phyloP scores from a whole-genome alignment of 64 coral and sea anemone species.

The Dendrophyllia cribrosa region DNA sequence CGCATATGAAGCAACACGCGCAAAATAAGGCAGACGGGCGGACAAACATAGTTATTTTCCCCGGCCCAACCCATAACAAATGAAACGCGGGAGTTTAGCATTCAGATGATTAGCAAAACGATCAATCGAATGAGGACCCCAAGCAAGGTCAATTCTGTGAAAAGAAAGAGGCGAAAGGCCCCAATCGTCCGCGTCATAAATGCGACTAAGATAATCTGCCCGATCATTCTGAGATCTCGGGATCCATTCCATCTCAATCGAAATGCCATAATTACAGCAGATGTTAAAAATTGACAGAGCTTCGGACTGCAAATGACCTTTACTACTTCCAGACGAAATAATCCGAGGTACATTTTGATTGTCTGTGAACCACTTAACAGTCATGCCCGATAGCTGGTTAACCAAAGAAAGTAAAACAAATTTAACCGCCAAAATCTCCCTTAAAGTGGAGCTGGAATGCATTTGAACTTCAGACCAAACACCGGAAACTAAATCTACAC shows the following conservation, averaged over 20 bases:
- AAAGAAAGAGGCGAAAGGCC: neutral
- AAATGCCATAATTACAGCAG: conserved; percentile 48
- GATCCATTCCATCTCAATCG: conserved; percentile 71
- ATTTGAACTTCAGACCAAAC: conserved; percentile 60
- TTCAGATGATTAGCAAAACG: conserved; percentile 65
- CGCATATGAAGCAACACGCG: conserved; percentile 60
- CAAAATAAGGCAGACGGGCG: conserved; percentile 63
- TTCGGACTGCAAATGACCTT: conserved; percentile 47
- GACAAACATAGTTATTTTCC: conserved; percentile 72
- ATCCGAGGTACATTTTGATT: conserved; percentile 70
- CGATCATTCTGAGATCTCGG: conserved; percentile 50
- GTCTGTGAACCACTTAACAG: conserved; percentile 61
- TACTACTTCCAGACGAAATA: conserved; percentile 39
- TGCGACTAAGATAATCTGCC: conserved; percentile 50
- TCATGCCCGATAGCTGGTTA: conserved; percentile 27
- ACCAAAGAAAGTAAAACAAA: conserved; percentile 54
- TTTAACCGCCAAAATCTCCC: conserved; percentile 77
- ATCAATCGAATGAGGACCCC: conserved; percentile 71
- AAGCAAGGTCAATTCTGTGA: conserved; percentile 32
- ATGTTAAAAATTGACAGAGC: conserved; percentile 30
- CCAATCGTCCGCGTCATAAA: conserved; percentile 8
- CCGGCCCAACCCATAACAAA: conserved; percentile 57
- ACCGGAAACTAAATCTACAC: conserved; percentile 56
- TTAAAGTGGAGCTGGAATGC: conserved; percentile 63
- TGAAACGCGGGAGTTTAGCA: conserved; percentile 45